Evolutionary conservation across 2,113 vertebrate species (phyloP).

Genomic region (Psammodynastes pulverulentus): DNA sequence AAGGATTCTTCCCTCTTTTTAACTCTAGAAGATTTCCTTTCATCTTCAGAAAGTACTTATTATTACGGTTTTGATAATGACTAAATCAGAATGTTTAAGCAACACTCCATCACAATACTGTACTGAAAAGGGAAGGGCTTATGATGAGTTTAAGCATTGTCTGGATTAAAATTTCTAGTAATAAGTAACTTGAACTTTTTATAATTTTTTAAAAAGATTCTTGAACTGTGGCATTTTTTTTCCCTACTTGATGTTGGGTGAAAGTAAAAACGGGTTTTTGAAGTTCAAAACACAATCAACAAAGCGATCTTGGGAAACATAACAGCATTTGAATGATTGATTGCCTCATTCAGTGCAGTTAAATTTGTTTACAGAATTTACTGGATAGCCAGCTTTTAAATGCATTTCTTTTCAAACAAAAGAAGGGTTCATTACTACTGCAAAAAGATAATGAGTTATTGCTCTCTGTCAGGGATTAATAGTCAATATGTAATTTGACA

Average conservation of each 20-base stretch:
- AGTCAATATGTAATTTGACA: background rate
- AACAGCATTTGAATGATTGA: background rate
- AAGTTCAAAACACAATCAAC: slow-evolving; percentile 1
- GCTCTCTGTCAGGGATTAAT: too few species aligned
- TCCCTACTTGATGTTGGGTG: background rate
- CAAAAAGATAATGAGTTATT: slow-evolving; percentile 11
- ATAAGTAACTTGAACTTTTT: slow-evolving; percentile 2
- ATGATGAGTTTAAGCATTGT: background rate
- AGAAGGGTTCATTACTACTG: background rate
- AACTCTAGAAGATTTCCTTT: background rate
- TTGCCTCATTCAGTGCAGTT: slow-evolving; percentile 3
- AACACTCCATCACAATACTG: slow-evolving; percentile 26
- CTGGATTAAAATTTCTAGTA: slow-evolving; percentile 15
- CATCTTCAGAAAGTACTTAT: background rate
- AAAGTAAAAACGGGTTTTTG: background rate
- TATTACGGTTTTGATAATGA: slow-evolving; percentile 7
- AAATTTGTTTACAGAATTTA: slow-evolving; percentile 14
- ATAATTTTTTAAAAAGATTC: slow-evolving; percentile 1
- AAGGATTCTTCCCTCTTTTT: background rate
- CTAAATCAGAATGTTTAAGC: slow-evolving; percentile 44
- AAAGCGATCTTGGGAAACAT: background rate
- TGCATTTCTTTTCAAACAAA: slow-evolving; percentile 10
- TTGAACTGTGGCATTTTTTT: background rate
- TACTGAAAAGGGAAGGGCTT: background rate
- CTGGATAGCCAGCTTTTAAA: slow-evolving; percentile 14